Evolutionary conservation across 2,888 invertebrate species (phyloP).

Genomic region (Drosophila mimica): DNA sequence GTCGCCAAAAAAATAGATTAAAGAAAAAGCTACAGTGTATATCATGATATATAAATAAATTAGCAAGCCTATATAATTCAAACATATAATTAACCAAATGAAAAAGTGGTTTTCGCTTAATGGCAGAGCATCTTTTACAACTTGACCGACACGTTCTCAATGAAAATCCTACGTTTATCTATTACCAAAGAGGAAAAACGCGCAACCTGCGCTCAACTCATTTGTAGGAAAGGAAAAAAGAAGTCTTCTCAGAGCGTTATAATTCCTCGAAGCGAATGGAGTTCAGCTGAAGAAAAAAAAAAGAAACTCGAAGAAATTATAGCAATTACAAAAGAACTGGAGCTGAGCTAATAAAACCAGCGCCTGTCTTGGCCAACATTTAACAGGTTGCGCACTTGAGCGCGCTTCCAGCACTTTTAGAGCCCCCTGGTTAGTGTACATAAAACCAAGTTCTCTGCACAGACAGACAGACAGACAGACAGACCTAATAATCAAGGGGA

Average conservation of each 20-base stretch:
- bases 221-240: conserved; percentile 50
- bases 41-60: background rate
- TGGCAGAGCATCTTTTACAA: conserved; percentile 7
- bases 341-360: conserved; percentile 61
- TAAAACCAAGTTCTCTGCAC: conserved; percentile 45
- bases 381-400: conserved; percentile 42
- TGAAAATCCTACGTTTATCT: conserved; percentile 30
- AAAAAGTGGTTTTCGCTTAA: conserved; percentile 7
- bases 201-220: conserved; percentile 40
- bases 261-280: conserved; percentile 59
- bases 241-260: conserved; percentile 38
- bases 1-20: too few species aligned
- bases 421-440: conserved; percentile 41
- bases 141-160: conserved; percentile 19
- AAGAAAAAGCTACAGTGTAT: too few species aligned
- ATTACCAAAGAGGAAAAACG: conserved; percentile 50
- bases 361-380: conserved; percentile 40
- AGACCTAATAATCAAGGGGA: conserved; percentile 7
- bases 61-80: background rate
- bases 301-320: conserved; percentile 53
- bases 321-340: conserved; percentile 69
- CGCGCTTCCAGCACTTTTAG: conserved; percentile 74
- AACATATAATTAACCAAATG: background rate
- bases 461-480: background rate
- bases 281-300: conserved; percentile 30